phyloP scores from a whole-genome alignment of 2,888 invertebrate genomes.

The Sericinus montela region DNA sequence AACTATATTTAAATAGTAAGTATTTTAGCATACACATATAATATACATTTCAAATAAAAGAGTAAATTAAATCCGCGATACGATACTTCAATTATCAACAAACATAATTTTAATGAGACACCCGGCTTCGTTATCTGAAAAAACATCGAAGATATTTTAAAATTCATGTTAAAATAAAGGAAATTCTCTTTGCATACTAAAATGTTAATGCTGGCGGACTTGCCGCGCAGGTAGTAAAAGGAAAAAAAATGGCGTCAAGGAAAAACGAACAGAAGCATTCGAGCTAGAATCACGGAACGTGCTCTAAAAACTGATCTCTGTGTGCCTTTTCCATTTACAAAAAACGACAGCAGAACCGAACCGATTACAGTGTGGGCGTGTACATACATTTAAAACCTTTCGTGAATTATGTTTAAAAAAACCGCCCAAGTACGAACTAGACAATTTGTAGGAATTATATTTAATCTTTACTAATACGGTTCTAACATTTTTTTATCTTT shows the following conservation, averaged over 20 bases:
- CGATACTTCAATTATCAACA: slow-evolving; percentile 4
- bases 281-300: slow-evolving; percentile 5
- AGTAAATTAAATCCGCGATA: neutral
- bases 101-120: slow-evolving; percentile 12
- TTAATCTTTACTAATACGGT: too few species aligned
- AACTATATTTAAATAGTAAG: too few species aligned
- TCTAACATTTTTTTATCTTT: too few species aligned
- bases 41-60: neutral
- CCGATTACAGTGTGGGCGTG: slow-evolving; percentile 11
- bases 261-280: neutral
- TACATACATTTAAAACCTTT: neutral
- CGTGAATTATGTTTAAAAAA: slow-evolving; percentile 3
- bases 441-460: too few species aligned
- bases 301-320: slow-evolving; percentile 6
- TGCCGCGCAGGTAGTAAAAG: neutral
- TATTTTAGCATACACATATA: too few species aligned
- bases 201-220: slow-evolving; percentile 27
- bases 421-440: too few species aligned
- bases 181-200: slow-evolving; percentile 32
- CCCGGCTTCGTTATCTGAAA: slow-evolving; percentile 9
- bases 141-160: neutral
- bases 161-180: slow-evolving; percentile 23
- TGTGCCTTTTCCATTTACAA: slow-evolving; percentile 12
- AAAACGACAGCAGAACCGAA: neutral
- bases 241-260: neutral